Percentiles rank a stretch among this genome's conserved stretches.
Evolutionary conservation across 1,140 invertebrate species (phyloP).

Genomic region (Subanguina moxae): DNA sequence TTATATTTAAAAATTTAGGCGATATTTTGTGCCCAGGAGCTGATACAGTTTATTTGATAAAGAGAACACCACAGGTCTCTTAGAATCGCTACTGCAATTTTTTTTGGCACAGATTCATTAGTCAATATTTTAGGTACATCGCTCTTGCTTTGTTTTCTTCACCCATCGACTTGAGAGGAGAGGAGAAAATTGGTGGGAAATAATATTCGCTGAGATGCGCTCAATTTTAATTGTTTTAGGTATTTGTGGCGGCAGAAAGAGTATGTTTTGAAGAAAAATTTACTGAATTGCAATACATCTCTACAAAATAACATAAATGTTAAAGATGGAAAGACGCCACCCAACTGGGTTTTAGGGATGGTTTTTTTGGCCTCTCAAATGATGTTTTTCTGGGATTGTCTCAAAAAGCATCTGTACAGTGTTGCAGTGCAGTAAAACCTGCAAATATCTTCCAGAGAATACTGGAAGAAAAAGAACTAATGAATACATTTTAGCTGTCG

Average conservation of each 20-base stretch:
- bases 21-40: conserved; percentile 41
- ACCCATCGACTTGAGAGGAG: conserved; percentile 49
- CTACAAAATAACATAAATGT: background rate
- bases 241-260: conserved; percentile 48
- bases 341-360: no score
- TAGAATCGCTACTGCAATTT: conserved; percentile 26
- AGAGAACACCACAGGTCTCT: conserved; percentile 34
- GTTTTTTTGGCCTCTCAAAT: no score
- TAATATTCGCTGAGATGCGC: background rate
- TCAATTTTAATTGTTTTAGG: background rate
- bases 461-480: no score
- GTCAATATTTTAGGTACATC: background rate
- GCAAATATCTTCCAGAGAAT: no score
- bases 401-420: no score
- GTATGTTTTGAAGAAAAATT: conserved; percentile 16
- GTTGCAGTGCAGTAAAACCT: no score
- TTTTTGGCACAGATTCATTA: background rate
- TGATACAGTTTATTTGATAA: conserved; percentile 54
- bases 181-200: conserved; percentile 39
- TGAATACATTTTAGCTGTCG: conserved; percentile 34
- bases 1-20: conserved; percentile 25
- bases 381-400: no score
- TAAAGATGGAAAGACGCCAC: no score
- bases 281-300: background rate
- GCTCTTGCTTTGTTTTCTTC: conserved; percentile 43